phyloP scores from a whole-genome alignment of 2,888 invertebrate species.

The Eilema griseolum region DNA sequence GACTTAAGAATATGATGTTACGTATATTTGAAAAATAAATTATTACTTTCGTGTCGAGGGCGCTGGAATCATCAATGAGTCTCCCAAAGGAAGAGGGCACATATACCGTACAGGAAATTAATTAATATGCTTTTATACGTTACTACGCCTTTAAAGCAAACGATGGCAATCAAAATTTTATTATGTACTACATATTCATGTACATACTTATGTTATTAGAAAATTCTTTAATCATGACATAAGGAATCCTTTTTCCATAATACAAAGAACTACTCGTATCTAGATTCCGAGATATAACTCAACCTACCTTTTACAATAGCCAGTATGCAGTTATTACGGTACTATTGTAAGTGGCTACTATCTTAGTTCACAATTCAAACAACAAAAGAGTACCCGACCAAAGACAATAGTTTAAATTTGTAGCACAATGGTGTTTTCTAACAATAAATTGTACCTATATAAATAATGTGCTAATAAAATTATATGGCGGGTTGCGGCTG shows the following conservation, averaged over 20 bases:
- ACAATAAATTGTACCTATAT: constrained; percentile 37
- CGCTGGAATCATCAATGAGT: too few species aligned
- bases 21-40: too few species aligned
- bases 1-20: too few species aligned
- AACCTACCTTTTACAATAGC: background rate
- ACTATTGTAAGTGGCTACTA: constrained; percentile 3
- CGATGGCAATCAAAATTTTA: too few species aligned
- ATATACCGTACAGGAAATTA: too few species aligned
- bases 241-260: background rate
- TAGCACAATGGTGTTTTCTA: constrained; percentile 30
- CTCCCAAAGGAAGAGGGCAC: too few species aligned
- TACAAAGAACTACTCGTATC: background rate
- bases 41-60: too few species aligned
- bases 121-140: too few species aligned
- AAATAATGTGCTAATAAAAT: constrained; percentile 43
- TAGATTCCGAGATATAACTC: background rate
- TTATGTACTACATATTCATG: too few species aligned
- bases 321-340: background rate
- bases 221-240: too few species aligned
- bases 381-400: constrained; percentile 12
- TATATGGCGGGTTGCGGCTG: constrained; percentile 40
- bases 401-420: constrained; percentile 22
- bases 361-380: background rate
- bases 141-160: too few species aligned
- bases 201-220: too few species aligned